Conservation (phyloP, 2,888 invertebrate genomes). For the Pherbina coryleti region DNA sequence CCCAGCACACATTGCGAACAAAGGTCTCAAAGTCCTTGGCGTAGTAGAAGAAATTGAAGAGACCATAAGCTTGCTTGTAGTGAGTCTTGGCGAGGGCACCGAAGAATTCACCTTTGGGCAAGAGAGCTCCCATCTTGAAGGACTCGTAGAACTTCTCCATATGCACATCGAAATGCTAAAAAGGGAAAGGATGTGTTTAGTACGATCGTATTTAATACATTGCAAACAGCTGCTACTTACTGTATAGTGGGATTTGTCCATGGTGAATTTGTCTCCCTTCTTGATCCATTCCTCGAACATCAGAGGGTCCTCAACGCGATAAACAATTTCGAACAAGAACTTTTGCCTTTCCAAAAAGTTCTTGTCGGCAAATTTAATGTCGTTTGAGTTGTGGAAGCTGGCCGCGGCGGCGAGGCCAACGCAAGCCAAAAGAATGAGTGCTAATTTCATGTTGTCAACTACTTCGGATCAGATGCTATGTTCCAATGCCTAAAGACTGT, state of each 20-base stretch:
- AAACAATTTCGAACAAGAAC: slow-evolving; percentile 51
- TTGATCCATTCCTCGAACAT: slow-evolving; percentile 54
- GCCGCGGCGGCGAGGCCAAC: slow-evolving; percentile 57
- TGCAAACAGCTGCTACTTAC: slow-evolving; percentile 31
- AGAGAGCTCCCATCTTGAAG: too few relatives aligned
- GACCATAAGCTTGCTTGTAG: too few relatives aligned
- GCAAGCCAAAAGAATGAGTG: slow-evolving; percentile 59
- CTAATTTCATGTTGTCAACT: slow-evolving; percentile 57
- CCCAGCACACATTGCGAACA: too few relatives aligned
- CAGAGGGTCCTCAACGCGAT: slow-evolving; percentile 50
- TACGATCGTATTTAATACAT: too few relatives aligned
- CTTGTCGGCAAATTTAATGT: slow-evolving; percentile 50
- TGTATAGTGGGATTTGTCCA: slow-evolving; percentile 46
- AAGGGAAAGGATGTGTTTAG: too few relatives aligned
- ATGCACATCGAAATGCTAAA: too few relatives aligned
- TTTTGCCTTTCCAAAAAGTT: slow-evolving; percentile 50
- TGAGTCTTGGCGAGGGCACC: too few relatives aligned
- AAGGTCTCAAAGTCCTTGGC: too few relatives aligned
- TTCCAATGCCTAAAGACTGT: slow-evolving; percentile 58
- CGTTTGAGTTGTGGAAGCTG: slow-evolving; percentile 31
- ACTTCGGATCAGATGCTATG: slow-evolving; percentile 44
- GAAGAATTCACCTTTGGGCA: too few relatives aligned
- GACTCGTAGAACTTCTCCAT: too few relatives aligned
- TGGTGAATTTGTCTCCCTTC: slow-evolving; percentile 44
- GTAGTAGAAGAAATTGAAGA: too few relatives aligned